Conservation (phyloP, 2,888 invertebrate genomes). For the Crocallis elinguaria region DNA sequence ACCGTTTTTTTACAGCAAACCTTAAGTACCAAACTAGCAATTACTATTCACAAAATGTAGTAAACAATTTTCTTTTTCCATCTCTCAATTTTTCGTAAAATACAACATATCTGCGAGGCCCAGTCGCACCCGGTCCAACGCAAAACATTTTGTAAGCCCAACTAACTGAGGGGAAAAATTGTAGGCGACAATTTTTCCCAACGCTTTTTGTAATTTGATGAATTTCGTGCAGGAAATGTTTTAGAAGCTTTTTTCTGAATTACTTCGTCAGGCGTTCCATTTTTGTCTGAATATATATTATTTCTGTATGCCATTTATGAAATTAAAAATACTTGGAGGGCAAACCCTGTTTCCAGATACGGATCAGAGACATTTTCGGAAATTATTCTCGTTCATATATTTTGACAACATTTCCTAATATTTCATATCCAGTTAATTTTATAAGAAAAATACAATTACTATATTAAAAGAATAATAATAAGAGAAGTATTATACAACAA, state of each 20-base stretch:
- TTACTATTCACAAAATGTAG: neutral
- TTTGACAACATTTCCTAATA: neutral
- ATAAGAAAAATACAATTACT: too few species aligned
- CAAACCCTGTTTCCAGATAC: neutral
- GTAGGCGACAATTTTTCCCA: constrained; percentile 39
- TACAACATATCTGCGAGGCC: neutral
- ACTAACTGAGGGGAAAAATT: constrained; percentile 38
- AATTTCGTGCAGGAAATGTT: constrained; percentile 36
- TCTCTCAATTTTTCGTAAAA: constrained; percentile 4
- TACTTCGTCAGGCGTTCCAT: constrained; percentile 18
- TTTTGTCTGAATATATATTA: constrained; percentile 10
- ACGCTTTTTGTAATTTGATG: constrained; percentile 48
- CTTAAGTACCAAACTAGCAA: too few species aligned
- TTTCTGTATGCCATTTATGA: constrained; percentile 11
- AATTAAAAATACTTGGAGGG: constrained; percentile 20
- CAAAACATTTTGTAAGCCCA: constrained; percentile 28
- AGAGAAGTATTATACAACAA: too few species aligned
- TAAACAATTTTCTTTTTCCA: neutral
- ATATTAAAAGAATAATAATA: too few species aligned
- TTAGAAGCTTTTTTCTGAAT: constrained; percentile 26
- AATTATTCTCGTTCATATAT: neutral
- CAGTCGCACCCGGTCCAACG: neutral
- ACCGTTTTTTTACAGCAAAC: too few species aligned
- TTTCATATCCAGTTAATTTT: too few species aligned
- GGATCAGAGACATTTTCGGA: too few species aligned